phyloP scores from a whole-genome alignment of 2,888 invertebrate genomes.

The Metellina segmentata region DNA sequence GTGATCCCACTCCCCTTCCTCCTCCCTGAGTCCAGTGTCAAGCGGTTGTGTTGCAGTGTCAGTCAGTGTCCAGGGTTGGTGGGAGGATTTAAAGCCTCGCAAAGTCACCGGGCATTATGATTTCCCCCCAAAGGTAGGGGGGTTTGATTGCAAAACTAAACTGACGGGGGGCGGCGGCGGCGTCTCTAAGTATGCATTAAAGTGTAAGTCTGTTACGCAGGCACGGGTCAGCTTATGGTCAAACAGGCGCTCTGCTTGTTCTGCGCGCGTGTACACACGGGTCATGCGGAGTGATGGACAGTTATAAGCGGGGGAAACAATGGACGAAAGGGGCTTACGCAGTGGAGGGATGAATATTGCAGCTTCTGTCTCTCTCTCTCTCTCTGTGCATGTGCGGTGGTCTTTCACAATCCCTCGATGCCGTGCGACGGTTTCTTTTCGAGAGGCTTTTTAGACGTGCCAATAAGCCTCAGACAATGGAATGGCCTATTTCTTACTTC shows the following conservation, averaged over 20 bases:
- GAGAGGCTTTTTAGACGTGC: not conserved
- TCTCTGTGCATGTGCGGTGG: not conserved
- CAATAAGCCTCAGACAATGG: not conserved
- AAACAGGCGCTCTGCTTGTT: constrained; percentile 31
- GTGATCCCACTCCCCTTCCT: constrained; percentile 35
- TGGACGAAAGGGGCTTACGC: constrained; percentile 14
- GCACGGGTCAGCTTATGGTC: constrained; percentile 46
- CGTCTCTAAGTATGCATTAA: constrained; percentile 75
- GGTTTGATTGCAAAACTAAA: constrained; percentile 68
- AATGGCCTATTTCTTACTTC: not conserved
- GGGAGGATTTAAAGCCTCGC: constrained; percentile 19
- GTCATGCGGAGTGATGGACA: constrained; percentile 58
- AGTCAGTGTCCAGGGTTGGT: constrained; percentile 3
- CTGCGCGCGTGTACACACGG: constrained; percentile 33
- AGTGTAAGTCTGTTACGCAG: constrained; percentile 68
- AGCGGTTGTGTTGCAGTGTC: constrained; percentile 37
- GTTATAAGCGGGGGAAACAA: constrained; percentile 72
- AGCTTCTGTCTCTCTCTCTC: not conserved
- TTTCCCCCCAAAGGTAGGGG: not conserved
- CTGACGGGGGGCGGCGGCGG: constrained; percentile 25
- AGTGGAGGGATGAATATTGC: constrained; percentile 49
- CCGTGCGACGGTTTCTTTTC: not conserved
- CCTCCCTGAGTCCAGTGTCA: constrained; percentile 43
- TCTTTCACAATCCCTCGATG: not conserved
- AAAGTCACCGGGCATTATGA: constrained; percentile 16